Percentiles rank a stretch among this genome's conserved stretches.
Evolutionary conservation across 2,113 vertebrate species (phyloP).

Genomic region (Hippocampus mohnikei): DNA sequence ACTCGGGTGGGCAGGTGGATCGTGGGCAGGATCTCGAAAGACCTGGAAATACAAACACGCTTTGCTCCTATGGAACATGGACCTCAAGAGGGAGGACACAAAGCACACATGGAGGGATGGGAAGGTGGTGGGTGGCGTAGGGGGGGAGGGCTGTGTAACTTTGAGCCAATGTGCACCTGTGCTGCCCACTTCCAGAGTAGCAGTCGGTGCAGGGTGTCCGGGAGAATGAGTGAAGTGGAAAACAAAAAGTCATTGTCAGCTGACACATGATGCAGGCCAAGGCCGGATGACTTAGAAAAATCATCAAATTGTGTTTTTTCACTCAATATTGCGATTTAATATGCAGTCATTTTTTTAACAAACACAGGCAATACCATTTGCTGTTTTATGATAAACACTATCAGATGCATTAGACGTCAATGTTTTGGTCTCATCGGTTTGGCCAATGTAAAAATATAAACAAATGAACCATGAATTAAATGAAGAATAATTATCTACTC

Average conservation of each 20-base stretch:
- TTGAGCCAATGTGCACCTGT: constrained; percentile 68
- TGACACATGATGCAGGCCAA: constrained; percentile 34
- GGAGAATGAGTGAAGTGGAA: constrained; percentile 8
- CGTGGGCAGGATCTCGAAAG: constrained; percentile 63
- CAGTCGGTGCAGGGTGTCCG: constrained; percentile 22
- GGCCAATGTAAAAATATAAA: too few relatives aligned
- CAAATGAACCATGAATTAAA: too few relatives aligned
- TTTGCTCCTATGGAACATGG: constrained; percentile 53
- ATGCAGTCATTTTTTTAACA: too few relatives aligned
- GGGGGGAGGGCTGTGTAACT: constrained; percentile 47
- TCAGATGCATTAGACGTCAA: too few relatives aligned
- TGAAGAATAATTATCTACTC: too few relatives aligned
- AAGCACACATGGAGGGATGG: constrained; percentile 48
- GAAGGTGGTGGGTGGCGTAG: not conserved
- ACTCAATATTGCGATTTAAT: too few relatives aligned
- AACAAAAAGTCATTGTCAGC: constrained; percentile 53
- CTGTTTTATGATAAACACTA: too few relatives aligned
- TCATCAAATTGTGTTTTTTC: not conserved
- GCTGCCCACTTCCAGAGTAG: constrained; percentile 41
- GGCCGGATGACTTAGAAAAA: not conserved
- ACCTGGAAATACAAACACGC: constrained; percentile 55
- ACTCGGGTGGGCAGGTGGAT: constrained; percentile 30
- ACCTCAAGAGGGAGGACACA: constrained; percentile 58
- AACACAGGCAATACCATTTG: too few relatives aligned
- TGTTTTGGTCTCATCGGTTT: too few relatives aligned